Base-by-base conservation (phyloP, 2,888 invertebrate species). In the Leptopterna dolabrata region DNA sequence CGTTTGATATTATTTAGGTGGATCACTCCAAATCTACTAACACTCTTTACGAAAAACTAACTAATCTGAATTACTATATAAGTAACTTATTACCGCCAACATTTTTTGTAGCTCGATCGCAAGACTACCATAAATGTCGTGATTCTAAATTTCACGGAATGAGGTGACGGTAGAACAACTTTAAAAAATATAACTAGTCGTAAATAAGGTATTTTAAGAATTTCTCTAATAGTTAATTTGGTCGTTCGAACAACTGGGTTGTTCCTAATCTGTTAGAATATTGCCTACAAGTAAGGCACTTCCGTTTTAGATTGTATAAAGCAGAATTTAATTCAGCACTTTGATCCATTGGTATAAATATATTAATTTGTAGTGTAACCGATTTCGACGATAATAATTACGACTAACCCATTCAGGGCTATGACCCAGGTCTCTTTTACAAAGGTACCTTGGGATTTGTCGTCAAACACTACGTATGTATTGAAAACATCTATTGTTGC, bases 1-100 rank as follows among this genome's bases (percentile, higher is more conserved):
- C 83, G 43, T 83, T 83, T 83, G 83, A 83, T 83, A 83, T 83
- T 16, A 83, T 83, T 83, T 63, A 83, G 71, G 70, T 83, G 71
- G 83, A 83, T 83, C 83, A 83, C 55, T 83, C 83, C 83, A 83
- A 83, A 70, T 55, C 55, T 27, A 30, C 51, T 24, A 27, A 43
- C n/a, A 51, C 9, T 24, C 16, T 1, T 47, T 30, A 55, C 24
- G 29, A 81, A 51, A 51, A 47, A 19, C 73, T 73, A 73, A 41
- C 36, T 73, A n/a, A 73, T 30, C 14, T 30, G n/a, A 73, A 73
- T 11, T n/a, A n/a, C n/a, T n/a, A 63, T 63, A 63, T 24, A 63
- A 63, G 63, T 63, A 63, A 63, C 63, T 63, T 63, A 36, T 51
- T 6, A 51, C n/a, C 51, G 14, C n/a, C n/a, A 51, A 9, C 9